Percentiles rank a stretch among this genome's conserved stretches.
phyloP scores from a whole-genome alignment of 2,797 vertebrate species.

The Tapirus indicus region DNA sequence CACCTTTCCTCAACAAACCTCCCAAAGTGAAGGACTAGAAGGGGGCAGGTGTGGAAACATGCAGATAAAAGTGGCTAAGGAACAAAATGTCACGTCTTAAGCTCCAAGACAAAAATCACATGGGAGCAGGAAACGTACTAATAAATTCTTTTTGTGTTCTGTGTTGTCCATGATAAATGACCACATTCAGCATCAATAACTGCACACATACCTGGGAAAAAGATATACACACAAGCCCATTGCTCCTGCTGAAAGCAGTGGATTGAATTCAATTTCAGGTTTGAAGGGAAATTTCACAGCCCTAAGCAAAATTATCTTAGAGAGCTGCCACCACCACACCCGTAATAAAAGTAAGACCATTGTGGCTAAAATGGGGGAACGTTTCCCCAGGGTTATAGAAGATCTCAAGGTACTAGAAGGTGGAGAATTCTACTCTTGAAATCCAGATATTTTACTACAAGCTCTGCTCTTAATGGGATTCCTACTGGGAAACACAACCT shows the following conservation, averaged over 20 bases:
- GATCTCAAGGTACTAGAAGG: constrained; percentile 50
- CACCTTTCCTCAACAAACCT: constrained; percentile 55
- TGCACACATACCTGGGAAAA: constrained; percentile 83
- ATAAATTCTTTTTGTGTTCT: constrained; percentile 84
- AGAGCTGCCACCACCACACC: constrained; percentile 63
- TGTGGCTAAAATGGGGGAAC: constrained; percentile 70
- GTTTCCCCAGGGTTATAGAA: constrained; percentile 62
- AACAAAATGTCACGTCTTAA: constrained; percentile 72
- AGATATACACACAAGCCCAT: constrained; percentile 70
- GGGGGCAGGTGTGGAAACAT: constrained; percentile 60
- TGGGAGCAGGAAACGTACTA: constrained; percentile 79
- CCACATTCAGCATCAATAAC: constrained; percentile 81
- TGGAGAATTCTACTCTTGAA: constrained; percentile 60
- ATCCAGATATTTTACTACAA: constrained; percentile 70
- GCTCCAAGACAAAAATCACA: constrained; percentile 58
- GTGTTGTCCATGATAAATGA: constrained; percentile 83
- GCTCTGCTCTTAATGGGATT: constrained; percentile 76
- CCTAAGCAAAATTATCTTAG: constrained; percentile 84
- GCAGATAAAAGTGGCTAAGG: constrained; percentile 66
- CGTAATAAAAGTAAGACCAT: constrained; percentile 74
- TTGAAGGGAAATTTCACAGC: constrained; percentile 85
- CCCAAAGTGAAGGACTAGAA: not conserved
- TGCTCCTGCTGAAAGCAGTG: constrained; percentile 67
- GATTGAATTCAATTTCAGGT: constrained; percentile 83
- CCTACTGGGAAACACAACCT: constrained; percentile 67